Base-by-base conservation (phyloP, 2,797 vertebrate species). In the Perodicticus potto region DNA sequence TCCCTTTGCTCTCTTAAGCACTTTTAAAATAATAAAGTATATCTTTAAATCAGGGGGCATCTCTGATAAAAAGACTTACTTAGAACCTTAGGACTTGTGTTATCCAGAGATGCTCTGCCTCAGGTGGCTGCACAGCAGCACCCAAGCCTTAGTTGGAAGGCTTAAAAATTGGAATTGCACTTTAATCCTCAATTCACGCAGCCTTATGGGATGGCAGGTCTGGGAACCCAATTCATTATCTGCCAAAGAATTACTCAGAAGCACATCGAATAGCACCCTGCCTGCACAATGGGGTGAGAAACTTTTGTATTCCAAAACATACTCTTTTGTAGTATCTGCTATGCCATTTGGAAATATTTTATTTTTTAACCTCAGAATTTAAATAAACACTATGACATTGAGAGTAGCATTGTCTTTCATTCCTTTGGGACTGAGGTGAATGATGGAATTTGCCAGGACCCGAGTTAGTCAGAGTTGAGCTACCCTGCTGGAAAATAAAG, bases 291-390 rank as follows among this genome's bases (percentile, higher is more conserved):
- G 3, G 29, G 72, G 40, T 86, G 76, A 73, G 94, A 86, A 14
- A 90, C 53, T 93, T 97, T 63, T 80, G 49, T 96, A 74, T 63
- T 70, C 81, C 91, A 20, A 72, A 53, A 10, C 97, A 43, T 94
- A 91, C 55, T 91, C 87, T 91, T 96, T 96, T 95, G 81, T 70
- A 81, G 93, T 92, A 43, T 95, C 96, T 97, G 96, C 3, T 86
- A 57, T 81, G 95, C 93, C 92, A 20, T 97, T 94, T 72, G 97
- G 96, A 97, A 92, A 95, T 96, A 77, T 93, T 98, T 94, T 92
- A 80, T 55, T 98, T 97, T 97, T 98, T 98, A 98, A 96, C 73
- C 98, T 98, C 97, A 98, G 98, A 97, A 98, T 97, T 97, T 97
- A 96, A 98, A 98, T 98, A 98, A 96, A 95, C 95, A 96, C 96